Evolutionary conservation across 2,113 vertebrate genomes (phyloP), one percentile per base, ranked within the genome.

Genomic region (Ophthalmolycus amberensis): DNA sequence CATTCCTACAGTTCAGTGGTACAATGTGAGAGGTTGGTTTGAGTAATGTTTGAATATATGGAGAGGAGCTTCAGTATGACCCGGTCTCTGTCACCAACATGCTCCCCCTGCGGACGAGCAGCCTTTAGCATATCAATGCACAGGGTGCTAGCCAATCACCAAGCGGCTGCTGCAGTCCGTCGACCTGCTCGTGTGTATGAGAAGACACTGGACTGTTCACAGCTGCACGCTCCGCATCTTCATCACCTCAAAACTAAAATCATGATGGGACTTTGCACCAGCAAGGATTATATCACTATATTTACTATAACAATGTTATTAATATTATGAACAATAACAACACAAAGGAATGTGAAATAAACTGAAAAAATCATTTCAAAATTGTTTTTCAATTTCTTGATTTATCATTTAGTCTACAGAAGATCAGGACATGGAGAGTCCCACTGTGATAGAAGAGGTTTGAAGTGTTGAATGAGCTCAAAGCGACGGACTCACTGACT

Each of bases 51-150:
- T 34, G 15, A 14, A 20, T 20, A 10, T 8, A 20, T 18, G 6
- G 40, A 63, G 34, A 60, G 16, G 22, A 54, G 50, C 27, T 15
- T 37, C 52, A 52, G 62, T 52, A 42, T 5, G 34, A 67, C 7
- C 1, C 60, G 4, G 34, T 58, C 37, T 64, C 46, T 22, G 72
- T 15, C 6, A 40, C 22, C 10, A 58, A 37, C 69, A 58, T 16
- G 27, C 37, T 37, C 60, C 22, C 56, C 29, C 27, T 58, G 58
- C 11, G 34, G 54, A 64, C 10, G 4, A 4, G 48, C 64, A 12
- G 0, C 46, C 56, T 67, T 76, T 80, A 80, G 77, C 78, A 85
- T 85, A 64, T 77, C 63, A 85, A 69, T 73, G 44, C 68, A 68
- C 25, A 48, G 15, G 1, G 7, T 56, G 68, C 18, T 54, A 34